Base-by-base conservation (phyloP, 2,888 invertebrate genomes). In the Bugulina stolonifera region DNA sequence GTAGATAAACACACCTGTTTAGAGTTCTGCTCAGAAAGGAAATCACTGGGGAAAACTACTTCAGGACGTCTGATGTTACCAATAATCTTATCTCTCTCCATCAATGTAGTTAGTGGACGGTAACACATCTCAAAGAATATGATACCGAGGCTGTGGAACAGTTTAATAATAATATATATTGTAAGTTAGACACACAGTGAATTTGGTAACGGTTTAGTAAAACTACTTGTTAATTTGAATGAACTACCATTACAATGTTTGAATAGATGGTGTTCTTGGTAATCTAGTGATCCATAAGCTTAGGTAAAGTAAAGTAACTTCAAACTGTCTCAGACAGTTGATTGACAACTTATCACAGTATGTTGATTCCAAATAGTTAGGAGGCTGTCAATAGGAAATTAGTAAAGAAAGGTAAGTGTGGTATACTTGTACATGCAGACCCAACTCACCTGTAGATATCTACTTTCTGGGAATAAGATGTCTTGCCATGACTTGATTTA, bases 81-180 rank as follows among this genome's bases (percentile, higher is more conserved):
- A 52, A 99, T 87, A 1, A 93, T 89, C 78, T 89, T 88, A 25
- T 90, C 90, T 74, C 97, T 87, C 84, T 98, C 98, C 93, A 95
- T 96, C 54, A 89, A 90, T 0, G 96, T 97, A 0, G 86, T 86
- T 64, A 94, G 87, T 0, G 93, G 91, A 23, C 89, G 90, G 81
- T 93, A 92, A 79, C 92, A 93, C 96, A 99, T 98, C 87, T 87
- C 87, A 79, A 87, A 96, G 76, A 96, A 89, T 75, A 97, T 96
- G 54, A 97, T 91, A 1, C 96, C 96, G 69, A 93, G 83, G 0
- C 91, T 91, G 58, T 43, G 5, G 43, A 43, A 43, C n/a, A n/a
- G n/a, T n/a, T n/a, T n/a, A n/a, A n/a, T n/a, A n/a, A n/a, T 52
- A 10, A 18, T 14, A 18, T 10, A 52, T 10, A 52, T n/a, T n/a